Percentiles rank a stretch among this genome's conserved stretches.
Conservation (phyloP, 92 coral and sea anemone species). For the Paramuricea clavata region DNA sequence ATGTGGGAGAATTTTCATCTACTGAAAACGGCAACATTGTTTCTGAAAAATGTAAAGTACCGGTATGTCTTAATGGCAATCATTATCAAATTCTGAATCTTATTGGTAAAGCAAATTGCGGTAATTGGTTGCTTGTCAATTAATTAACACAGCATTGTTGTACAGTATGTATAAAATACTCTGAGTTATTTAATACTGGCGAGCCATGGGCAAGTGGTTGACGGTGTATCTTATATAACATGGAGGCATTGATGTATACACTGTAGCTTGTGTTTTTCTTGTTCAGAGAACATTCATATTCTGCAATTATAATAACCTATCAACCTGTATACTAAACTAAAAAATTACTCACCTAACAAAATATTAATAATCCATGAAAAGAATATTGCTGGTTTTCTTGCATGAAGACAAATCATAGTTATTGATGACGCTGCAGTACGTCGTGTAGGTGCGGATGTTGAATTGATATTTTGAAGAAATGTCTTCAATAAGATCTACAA, state of each 20-base stretch:
- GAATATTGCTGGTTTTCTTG: constrained; percentile 87
- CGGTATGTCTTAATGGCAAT: no score
- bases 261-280: no score
- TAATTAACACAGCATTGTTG: no score
- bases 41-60: constrained; percentile 53
- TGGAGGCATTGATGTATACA: no score
- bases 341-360: constrained; percentile 86
- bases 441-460: constrained; percentile 85
- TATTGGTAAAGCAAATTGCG: not conserved
- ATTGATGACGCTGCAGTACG: constrained; percentile 91
- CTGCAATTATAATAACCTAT: not conserved
- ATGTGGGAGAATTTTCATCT: constrained; percentile 76
- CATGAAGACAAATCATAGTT: constrained; percentile 86
- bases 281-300: not conserved
- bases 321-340: no score
- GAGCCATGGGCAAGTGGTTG: no score
- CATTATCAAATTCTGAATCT: no score
- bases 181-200: no score
- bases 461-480: constrained; percentile 84
- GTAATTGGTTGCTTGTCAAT: no score
- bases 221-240: no score
- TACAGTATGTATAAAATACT: no score
- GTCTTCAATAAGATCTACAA: constrained; percentile 88
- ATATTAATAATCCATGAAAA: constrained; percentile 88
- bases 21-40: constrained; percentile 83